A percentile compares a stretch with the other conserved stretches of the same genome.
phyloP scores from a whole-genome alignment of 2,888 invertebrate species.

The Ormyrus labotus region DNA sequence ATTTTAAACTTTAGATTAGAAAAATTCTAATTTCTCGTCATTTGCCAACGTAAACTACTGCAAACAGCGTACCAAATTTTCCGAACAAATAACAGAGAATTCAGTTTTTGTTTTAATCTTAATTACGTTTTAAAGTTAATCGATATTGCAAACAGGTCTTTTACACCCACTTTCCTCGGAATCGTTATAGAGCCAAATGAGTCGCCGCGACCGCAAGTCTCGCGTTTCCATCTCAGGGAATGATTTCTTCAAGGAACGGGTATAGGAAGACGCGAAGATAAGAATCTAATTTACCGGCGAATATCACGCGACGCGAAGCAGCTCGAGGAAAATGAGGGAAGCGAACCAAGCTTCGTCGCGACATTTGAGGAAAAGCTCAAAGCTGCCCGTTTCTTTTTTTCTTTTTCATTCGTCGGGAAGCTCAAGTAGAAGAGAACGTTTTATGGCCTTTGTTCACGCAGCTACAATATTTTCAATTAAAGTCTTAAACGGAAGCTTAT shows the following conservation, averaged over 20 bases:
- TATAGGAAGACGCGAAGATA: slow-evolving; percentile 17
- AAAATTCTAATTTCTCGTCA: too few species aligned
- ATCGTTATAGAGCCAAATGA: neutral
- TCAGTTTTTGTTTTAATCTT: neutral
- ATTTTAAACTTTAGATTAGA: too few species aligned
- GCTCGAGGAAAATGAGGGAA: slow-evolving; percentile 39
- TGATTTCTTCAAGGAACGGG: slow-evolving; percentile 7
- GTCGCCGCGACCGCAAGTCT: neutral
- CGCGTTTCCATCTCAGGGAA: neutral
- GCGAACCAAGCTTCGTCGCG: slow-evolving; percentile 37
- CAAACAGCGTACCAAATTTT: too few species aligned
- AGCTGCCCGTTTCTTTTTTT: neutral
- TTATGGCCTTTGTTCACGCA: slow-evolving; percentile 45
- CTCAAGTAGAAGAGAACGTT: neutral
- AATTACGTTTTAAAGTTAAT: neutral
- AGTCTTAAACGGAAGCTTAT: slow-evolving; percentile 2
- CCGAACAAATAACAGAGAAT: neutral
- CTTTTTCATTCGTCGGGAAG: neutral
- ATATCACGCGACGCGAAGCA: slow-evolving; percentile 17
- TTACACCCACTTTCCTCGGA: slow-evolving; percentile 5
- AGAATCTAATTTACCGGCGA: slow-evolving; percentile 48
- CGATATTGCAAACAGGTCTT: neutral
- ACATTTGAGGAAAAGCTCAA: slow-evolving; percentile 33
- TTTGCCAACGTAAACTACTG: too few species aligned
- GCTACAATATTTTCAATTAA: slow-evolving; percentile 49